These are phyloP conservation scores for Ficedula albicollis DNA, from an alignment of 2,797 vertebrate genomes.

Conservation along the genomic window DNA sequence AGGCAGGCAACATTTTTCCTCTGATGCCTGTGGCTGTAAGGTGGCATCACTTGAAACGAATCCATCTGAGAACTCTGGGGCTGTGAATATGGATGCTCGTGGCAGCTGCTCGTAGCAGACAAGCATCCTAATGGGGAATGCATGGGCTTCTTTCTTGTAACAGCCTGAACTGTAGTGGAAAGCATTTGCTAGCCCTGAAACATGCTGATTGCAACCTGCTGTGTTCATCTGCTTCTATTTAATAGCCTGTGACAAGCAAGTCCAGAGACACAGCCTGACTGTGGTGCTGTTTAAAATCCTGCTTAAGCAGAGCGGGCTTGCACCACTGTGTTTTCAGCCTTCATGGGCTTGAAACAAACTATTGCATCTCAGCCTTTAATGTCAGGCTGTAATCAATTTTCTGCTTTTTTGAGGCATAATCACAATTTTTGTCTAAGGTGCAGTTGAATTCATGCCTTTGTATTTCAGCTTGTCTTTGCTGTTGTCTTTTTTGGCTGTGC, in stretches of 20 bases:
- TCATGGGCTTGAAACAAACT: conserved; percentile 22
- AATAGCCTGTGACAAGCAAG: conserved; percentile 69
- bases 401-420: conserved; percentile 61
- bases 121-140: conserved; percentile 18
- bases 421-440: conserved; percentile 57
- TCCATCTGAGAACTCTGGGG: conserved; percentile 54
- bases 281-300: conserved; percentile 70
- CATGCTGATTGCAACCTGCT: conserved; percentile 65
- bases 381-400: conserved; percentile 57
- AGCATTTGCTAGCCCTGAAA: conserved; percentile 59
- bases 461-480: conserved; percentile 75
- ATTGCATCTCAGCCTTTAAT: conserved; percentile 27
- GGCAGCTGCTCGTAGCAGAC: conserved; percentile 26
- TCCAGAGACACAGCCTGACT: conserved; percentile 64
- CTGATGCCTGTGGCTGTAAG: conserved; percentile 8
- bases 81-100: not conserved
- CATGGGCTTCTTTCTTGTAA: not conserved
- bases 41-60: conserved; percentile 33
- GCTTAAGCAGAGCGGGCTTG: conserved; percentile 40
- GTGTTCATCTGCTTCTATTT: conserved; percentile 72
- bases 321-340: conserved; percentile 37
- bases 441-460: conserved; percentile 73
- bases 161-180: conserved; percentile 50
- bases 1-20: not conserved
- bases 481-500: conserved; percentile 80